phyloP scores from a whole-genome alignment of 2,113 vertebrate genomes.

The Abramis brama region DNA sequence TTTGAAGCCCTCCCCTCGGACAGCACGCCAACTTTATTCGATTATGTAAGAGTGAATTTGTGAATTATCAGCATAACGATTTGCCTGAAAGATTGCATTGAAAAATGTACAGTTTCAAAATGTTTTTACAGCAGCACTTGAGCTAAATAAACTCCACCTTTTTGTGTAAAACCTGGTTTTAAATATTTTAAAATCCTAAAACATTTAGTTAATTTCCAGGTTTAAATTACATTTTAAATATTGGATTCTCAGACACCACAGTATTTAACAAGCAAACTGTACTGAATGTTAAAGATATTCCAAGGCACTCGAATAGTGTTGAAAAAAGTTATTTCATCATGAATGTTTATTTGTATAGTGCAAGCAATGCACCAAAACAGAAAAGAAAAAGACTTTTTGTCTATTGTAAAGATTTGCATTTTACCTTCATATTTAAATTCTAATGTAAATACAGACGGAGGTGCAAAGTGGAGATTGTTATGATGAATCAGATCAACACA shows the following conservation, averaged over 20 bases:
- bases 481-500: background rate
- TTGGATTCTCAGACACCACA: background rate
- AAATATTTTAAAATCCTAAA: background rate
- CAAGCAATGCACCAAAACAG: background rate
- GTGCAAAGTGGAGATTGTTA: background rate
- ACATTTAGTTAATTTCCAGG: background rate
- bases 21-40: too few species aligned
- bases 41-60: too few species aligned
- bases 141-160: background rate
- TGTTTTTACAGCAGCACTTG: background rate
- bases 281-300: too few species aligned
- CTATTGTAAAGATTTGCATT: conserved; percentile 25
- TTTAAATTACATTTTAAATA: background rate
- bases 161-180: background rate
- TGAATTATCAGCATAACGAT: background rate
- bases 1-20: too few species aligned
- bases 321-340: too few species aligned
- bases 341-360: background rate
- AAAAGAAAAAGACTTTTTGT: background rate
- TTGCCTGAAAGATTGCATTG: background rate
- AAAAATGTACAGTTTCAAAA: background rate
- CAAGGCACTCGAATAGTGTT: too few species aligned
- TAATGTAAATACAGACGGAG: background rate
- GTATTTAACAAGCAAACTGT: background rate
- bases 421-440: conserved; percentile 21